Evolutionary conservation across 1,140 invertebrate genomes (phyloP).

Genomic region (Acromyrmex echinatior): DNA sequence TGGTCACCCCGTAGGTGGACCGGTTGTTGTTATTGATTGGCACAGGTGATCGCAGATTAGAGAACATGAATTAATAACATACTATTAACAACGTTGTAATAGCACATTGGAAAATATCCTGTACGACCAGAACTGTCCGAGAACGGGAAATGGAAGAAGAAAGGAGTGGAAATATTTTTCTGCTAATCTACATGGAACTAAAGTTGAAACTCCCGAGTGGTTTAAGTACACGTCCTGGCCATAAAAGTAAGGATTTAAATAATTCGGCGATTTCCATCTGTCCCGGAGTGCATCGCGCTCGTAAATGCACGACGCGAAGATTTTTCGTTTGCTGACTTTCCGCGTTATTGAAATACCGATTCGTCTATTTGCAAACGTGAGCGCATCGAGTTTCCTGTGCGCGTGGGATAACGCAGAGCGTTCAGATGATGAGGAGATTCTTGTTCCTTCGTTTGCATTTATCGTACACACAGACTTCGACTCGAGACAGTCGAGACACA

Average conservation of each 20-base stretch:
- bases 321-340: conserved; percentile 1
- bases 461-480: conserved; percentile 67
- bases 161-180: background rate
- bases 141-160: background rate
- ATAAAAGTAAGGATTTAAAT: conserved; percentile 48
- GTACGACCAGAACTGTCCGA: background rate
- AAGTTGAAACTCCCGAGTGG: conserved; percentile 19
- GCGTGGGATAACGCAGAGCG: conserved; percentile 24
- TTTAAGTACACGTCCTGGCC: background rate
- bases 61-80: background rate
- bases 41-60: conserved; percentile 50
- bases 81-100: conserved; percentile 49
- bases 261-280: conserved; percentile 55
- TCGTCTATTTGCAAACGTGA: conserved; percentile 32
- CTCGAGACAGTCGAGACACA: conserved; percentile 1
- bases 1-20: conserved; percentile 67
- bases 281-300: background rate
- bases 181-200: conserved; percentile 12
- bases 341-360: conserved; percentile 18
- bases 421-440: conserved; percentile 3
- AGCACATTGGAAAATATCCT: background rate
- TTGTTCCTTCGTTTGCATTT: conserved; percentile 61
- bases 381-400: background rate
- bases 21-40: conserved; percentile 60
- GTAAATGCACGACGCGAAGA: background rate